Base-by-base conservation (phyloP, 2,888 invertebrate species). In the Gasteruption jaculator region DNA sequence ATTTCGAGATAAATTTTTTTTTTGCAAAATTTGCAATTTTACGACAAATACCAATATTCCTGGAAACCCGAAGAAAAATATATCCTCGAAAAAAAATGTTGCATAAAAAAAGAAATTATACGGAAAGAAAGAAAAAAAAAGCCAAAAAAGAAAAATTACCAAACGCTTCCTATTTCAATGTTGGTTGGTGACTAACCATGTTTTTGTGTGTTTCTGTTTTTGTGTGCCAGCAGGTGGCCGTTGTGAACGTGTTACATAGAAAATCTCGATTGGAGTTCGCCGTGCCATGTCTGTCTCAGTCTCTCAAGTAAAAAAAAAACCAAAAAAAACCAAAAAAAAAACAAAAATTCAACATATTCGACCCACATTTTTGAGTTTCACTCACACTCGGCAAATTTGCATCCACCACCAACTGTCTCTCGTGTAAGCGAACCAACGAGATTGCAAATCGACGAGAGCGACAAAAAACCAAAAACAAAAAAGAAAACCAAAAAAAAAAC, bases 161-260 rank as follows among this genome's bases (percentile, higher is more conserved):
- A 40, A 38, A 26, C 25, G 29, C 40, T 34, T 44, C 41, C 40
- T 45, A 44, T 46, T 35, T n/a, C n/a, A n/a, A n/a, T 56, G 70
- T 69, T 69, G 68, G 66, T 65, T 70, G 65, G 70, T 71, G 70
- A 71, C 70, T 71, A 71, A 71, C 70, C 56, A n/a, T n/a, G n/a
- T 68, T 67, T 70, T 65, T 62, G 69, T 67, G 70, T 71, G 69
- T 71, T 68, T 70, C 65, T n/a, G n/a, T n/a, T n/a, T 70, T 70
- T 65, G 68, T 71, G 70, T 71, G 70, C 70, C 70, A 70, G 70
- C 70, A 71, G 70, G 70, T 71, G 70, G 69, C 69, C 70, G 66
- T 68, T 69, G 69, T 70, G 68, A 69, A 66, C 68, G 63, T 69
- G 63, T 69, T n/a, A n/a, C n/a, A n/a, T n/a, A n/a, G n/a, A n/a